phyloP scores from a whole-genome alignment of 2,797 vertebrate species.

The Parauchenoglanis punctatus region DNA sequence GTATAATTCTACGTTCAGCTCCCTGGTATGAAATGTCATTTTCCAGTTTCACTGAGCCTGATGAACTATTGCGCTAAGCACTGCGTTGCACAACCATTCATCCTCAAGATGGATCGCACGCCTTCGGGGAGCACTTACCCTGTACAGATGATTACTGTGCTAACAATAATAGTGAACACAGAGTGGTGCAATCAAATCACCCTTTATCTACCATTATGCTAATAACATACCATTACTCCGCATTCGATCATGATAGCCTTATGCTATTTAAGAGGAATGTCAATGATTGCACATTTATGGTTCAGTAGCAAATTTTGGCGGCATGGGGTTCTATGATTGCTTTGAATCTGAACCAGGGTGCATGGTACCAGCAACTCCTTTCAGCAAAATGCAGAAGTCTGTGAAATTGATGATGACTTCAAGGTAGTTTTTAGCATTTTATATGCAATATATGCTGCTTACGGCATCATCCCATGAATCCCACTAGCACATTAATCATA shows the following conservation, averaged over 20 bases:
- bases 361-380: background rate
- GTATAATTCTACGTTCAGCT: background rate
- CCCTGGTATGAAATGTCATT: background rate
- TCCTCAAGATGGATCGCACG: conserved; percentile 10
- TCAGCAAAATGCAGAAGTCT: background rate
- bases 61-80: background rate
- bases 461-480: background rate
- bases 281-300: conserved; percentile 23
- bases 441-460: background rate
- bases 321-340: background rate
- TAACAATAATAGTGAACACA: conserved; percentile 25
- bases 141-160: conserved; percentile 16
- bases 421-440: background rate
- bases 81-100: background rate
- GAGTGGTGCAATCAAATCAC: conserved; percentile 28
- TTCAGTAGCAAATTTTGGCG: background rate
- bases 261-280: conserved; percentile 25
- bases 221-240: conserved; percentile 1
- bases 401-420: background rate
- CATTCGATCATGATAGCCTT: conserved; percentile 10
- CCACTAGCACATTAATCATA: conserved; percentile 28
- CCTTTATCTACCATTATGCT: conserved; percentile 12
- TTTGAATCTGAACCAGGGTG: background rate
- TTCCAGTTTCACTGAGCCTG: background rate
- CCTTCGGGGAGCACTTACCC: conserved; percentile 12